Evolutionary conservation across 2,888 invertebrate genomes (phyloP).

Genomic region (Chalcosyrphus nemorum): DNA sequence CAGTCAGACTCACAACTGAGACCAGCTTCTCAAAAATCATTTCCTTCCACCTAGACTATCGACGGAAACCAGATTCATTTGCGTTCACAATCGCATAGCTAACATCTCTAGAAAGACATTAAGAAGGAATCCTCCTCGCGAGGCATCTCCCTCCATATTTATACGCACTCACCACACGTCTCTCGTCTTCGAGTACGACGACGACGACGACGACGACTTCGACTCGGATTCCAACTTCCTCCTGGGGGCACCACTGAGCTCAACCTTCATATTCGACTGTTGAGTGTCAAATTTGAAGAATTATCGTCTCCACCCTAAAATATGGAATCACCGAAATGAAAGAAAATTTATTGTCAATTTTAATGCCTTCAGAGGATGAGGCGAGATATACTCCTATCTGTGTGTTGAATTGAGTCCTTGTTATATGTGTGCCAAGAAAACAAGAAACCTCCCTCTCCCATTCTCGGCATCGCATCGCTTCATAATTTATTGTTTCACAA

Average conservation of each 20-base stretch:
- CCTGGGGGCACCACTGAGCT: constrained; percentile 24
- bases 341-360: constrained; percentile 72
- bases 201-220: not conserved
- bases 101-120: constrained; percentile 15
- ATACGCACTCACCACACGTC: not conserved
- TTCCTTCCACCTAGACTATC: not conserved
- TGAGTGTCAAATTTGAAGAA: constrained; percentile 73
- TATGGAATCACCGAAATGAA: constrained; percentile 73
- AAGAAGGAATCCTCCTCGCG: constrained; percentile 16
- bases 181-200: constrained; percentile 4
- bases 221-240: not conserved
- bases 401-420: constrained; percentile 62
- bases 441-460: constrained; percentile 61
- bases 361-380: constrained; percentile 59
- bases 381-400: constrained; percentile 6
- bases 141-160: not conserved
- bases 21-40: not conserved
- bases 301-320: constrained; percentile 73
- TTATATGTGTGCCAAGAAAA: constrained; percentile 27
- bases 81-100: constrained; percentile 32
- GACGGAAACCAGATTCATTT: constrained; percentile 35
- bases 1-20: not conserved
- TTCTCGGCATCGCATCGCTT: constrained; percentile 35
- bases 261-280: constrained; percentile 71
- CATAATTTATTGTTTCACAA: constrained; percentile 73